A percentile compares a stretch with the other conserved stretches of the same genome.
Conservation (phyloP, 2,888 invertebrate genomes). For the Eumerus sabulonum region DNA sequence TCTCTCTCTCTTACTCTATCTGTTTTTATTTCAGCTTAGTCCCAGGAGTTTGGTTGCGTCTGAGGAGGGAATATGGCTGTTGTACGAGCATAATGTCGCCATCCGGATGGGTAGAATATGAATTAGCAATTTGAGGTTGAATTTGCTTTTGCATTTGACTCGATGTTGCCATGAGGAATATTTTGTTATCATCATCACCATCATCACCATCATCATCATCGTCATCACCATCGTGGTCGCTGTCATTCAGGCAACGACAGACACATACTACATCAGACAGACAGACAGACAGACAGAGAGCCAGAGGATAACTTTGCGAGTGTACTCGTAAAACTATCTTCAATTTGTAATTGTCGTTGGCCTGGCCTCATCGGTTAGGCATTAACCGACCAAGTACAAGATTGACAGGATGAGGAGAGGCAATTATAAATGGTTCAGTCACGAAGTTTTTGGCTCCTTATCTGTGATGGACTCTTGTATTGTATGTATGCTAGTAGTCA, state of each 20-base stretch:
- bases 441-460: conserved; percentile 43
- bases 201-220: conserved; percentile 14
- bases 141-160: conserved; percentile 48
- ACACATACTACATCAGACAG: too few species aligned
- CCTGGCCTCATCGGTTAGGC: conserved; percentile 27
- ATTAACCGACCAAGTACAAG: neutral
- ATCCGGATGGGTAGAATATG: conserved; percentile 53
- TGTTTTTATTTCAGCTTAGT: too few species aligned
- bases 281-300: too few species aligned
- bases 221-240: conserved; percentile 15
- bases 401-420: neutral
- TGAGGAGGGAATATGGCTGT: conserved; percentile 18
- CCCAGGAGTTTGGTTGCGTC: conserved; percentile 22
- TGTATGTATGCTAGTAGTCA: conserved; percentile 54
- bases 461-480: conserved; percentile 53
- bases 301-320: too few species aligned
- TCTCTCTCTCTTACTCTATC: too few species aligned
- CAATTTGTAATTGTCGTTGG: conserved; percentile 63
- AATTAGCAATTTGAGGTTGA: conserved; percentile 67
- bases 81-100: conserved; percentile 41
- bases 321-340: conserved; percentile 60
- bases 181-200: conserved; percentile 60
- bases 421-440: too few species aligned
- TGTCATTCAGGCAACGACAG: too few species aligned
- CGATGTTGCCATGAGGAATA: conserved; percentile 60